Percentiles rank a stretch among this genome's conserved stretches.
Evolutionary conservation across 2,113 vertebrate species (phyloP).

Genomic region (Leptobrachium leishanense): DNA sequence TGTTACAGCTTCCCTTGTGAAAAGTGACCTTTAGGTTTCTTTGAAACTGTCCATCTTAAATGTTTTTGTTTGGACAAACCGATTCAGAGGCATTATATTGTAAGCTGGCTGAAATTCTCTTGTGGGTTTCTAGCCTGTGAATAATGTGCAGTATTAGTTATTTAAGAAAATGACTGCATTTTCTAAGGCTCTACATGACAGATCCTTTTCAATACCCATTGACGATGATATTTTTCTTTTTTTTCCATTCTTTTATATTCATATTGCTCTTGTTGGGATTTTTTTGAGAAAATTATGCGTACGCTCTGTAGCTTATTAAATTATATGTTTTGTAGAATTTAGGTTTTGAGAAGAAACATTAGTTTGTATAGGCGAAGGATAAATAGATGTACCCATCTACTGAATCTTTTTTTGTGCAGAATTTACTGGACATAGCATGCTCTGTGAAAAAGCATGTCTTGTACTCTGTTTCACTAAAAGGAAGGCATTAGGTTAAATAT

Average conservation of each 20-base stretch:
- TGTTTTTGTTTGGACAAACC: slow-evolving; percentile 44
- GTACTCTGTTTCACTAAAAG: too few species aligned
- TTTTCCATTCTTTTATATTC: slow-evolving; percentile 21
- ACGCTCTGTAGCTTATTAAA: slow-evolving; percentile 16
- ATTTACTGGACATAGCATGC: too few species aligned
- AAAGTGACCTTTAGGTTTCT: slow-evolving; percentile 47
- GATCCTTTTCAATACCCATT: slow-evolving; percentile 24
- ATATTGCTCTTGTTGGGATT: slow-evolving; percentile 8
- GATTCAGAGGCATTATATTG: slow-evolving; percentile 43
- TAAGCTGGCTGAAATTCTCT: slow-evolving; percentile 31
- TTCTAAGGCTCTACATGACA: slow-evolving; percentile 34
- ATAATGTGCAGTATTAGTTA: slow-evolving; percentile 40
- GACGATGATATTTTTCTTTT: slow-evolving; percentile 21
- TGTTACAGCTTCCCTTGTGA: slow-evolving; percentile 30
- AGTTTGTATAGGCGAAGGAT: background rate
- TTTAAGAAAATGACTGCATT: slow-evolving; percentile 39
- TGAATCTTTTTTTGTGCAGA: too few species aligned
- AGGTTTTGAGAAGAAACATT: slow-evolving; percentile 2
- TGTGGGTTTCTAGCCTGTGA: slow-evolving; percentile 18
- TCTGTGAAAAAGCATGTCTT: too few species aligned
- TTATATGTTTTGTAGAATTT: slow-evolving; percentile 8
- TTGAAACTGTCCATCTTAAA: slow-evolving; percentile 50
- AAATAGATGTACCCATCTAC: background rate
- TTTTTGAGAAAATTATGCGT: slow-evolving; percentile 5
- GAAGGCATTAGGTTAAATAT: too few species aligned